Base-by-base conservation (phyloP, 2,113 vertebrate species). In the Trichechus manatus region DNA sequence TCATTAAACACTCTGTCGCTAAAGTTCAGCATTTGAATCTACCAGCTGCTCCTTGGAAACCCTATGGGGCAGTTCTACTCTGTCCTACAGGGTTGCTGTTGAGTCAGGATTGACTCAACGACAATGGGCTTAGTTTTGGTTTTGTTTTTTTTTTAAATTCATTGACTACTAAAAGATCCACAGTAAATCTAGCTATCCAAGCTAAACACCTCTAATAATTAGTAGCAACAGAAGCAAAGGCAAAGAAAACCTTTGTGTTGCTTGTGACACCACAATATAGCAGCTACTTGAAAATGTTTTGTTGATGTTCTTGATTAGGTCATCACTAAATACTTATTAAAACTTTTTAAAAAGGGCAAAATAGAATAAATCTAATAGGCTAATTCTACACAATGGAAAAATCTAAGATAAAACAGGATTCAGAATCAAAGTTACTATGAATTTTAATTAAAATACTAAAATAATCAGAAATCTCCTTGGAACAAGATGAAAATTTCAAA, bases 271-370 rank as follows among this genome's bases (percentile, higher is more conserved):
- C 64, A 83, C 15, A 31, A 23, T 33, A 93, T 19, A 93, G 7
- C 72, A 64, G 36, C 70, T 74, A 22, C 44, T 63, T 47, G 47
- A 68, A 39, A 4, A 2, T 68, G 29, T 81, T 94, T 87, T 91
- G 36, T 47, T 88, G 27, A 91, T 81, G 50, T 74, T 80, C 50
- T 96, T 92, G 88, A 68, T 72, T 66, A 66, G 90, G 25, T 85
- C 44, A 66, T 92, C 68, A 81, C 25, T 47, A 95, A 94, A 84
- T 68, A 84, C 31, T 63, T 39, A 44, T 59, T 81, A 87, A 78
- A 56, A 61, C 9, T 93, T 95, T 94, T 31, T 33, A 92, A 74
- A 87, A 63, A 87, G 74, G 86, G 72, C 1, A 93, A 75, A 85
- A 83, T 14, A 29, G 23, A 97, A 87, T 74, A 93, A 97, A 87